Conservation (phyloP, 2,113 vertebrate genomes). For the Oxyruncus cristatus region DNA sequence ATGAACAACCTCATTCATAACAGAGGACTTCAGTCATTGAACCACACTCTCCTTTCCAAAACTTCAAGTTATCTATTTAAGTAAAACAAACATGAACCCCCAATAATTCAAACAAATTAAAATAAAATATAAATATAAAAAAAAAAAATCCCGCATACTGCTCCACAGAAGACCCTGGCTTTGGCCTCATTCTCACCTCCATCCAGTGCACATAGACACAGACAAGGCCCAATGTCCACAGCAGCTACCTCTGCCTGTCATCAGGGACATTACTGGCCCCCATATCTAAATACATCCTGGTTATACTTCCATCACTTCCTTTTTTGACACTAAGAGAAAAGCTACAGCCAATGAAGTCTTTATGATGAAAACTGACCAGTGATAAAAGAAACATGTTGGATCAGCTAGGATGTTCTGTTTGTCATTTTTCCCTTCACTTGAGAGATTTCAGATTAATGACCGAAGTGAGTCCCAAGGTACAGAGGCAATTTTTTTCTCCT, state of each 20-base stretch:
- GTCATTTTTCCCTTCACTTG: not conserved
- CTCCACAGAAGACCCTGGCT: not conserved
- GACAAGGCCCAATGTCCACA: slow-evolving; percentile 31
- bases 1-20: not conserved
- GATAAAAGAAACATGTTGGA: not conserved
- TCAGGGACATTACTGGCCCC: slow-evolving; percentile 64
- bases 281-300: slow-evolving; percentile 66
- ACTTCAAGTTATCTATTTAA: not conserved
- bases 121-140: not conserved
- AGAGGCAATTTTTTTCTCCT: not conserved
- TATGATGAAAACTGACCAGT: slow-evolving; percentile 77
- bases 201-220: not conserved
- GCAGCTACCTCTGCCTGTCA: slow-evolving; percentile 66
- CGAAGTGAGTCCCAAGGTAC: not conserved
- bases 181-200: not conserved
- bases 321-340: slow-evolving; percentile 69
- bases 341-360: slow-evolving; percentile 74
- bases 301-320: slow-evolving; percentile 60
- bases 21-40: not conserved
- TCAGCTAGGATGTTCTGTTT: not conserved
- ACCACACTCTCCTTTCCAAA: not conserved
- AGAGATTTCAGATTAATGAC: not conserved
- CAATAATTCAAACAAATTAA: not conserved
- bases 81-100: not conserved
- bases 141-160: not conserved